Conservation (phyloP, 2,888 invertebrate genomes). For the Biston stratarius region DNA sequence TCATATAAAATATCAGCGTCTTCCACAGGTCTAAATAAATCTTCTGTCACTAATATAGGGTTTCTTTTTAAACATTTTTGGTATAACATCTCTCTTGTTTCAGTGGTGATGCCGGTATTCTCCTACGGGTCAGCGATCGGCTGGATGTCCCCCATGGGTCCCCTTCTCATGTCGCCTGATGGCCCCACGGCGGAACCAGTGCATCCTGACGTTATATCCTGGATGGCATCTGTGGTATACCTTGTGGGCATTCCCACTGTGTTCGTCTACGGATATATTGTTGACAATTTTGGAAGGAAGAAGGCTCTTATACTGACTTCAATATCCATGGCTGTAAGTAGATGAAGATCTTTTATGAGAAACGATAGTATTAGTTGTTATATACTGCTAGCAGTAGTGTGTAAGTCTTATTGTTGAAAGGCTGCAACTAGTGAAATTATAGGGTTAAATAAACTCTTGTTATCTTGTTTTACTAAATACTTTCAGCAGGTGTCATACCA, state of each 20-base stretch:
- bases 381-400: no score
- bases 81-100: slow-evolving; percentile 28
- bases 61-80: no score
- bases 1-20: no score
- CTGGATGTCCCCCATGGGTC: slow-evolving; percentile 86
- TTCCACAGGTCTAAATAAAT: no score
- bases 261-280: slow-evolving; percentile 82
- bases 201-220: slow-evolving; percentile 79
- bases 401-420: background rate
- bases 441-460: no score
- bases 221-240: slow-evolving; percentile 86
- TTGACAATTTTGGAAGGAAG: slow-evolving; percentile 84
- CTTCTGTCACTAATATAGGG: no score
- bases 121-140: slow-evolving; percentile 85
- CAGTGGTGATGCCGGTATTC: slow-evolving; percentile 85
- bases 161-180: slow-evolving; percentile 76
- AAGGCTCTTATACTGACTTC: slow-evolving; percentile 77
- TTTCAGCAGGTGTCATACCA: no score
- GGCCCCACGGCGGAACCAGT: slow-evolving; percentile 76
- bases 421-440: no score
- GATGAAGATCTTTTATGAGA: no score
- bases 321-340: slow-evolving; percentile 75
- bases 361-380: background rate
- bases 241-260: slow-evolving; percentile 84
- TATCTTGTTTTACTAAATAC: no score